A percentile compares a stretch with the other conserved stretches of the same genome.
phyloP scores from a whole-genome alignment of 1,140 invertebrate genomes.

The Holcopasites calliopsidis region DNA sequence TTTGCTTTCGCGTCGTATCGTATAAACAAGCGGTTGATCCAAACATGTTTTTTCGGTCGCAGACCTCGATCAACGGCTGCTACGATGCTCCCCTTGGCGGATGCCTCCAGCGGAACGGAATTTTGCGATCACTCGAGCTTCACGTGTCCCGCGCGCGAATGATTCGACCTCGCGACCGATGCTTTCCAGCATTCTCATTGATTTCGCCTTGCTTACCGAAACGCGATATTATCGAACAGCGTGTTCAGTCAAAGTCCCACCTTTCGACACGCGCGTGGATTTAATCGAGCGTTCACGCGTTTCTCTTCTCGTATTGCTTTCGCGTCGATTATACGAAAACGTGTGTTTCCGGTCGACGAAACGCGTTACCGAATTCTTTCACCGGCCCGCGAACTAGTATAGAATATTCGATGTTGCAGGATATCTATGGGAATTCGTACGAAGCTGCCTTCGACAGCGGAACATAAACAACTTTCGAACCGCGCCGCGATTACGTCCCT shows the following conservation, averaged over 20 bases:
- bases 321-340: neutral
- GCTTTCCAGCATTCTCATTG: slow-evolving; percentile 30
- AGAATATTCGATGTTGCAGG: neutral
- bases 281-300: neutral
- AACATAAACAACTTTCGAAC: slow-evolving; percentile 63
- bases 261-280: slow-evolving; percentile 6
- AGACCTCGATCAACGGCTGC: slow-evolving; percentile 13
- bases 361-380: slow-evolving; percentile 15
- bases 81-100: slow-evolving; percentile 4
- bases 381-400: neutral
- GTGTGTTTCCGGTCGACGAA: neutral
- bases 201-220: neutral
- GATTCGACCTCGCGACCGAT: slow-evolving; percentile 41
- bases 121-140: slow-evolving; percentile 49
- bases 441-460: slow-evolving; percentile 41
- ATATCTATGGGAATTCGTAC: slow-evolving; percentile 5
- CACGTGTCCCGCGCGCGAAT: slow-evolving; percentile 34
- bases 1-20: slow-evolving; percentile 54
- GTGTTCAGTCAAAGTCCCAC: slow-evolving; percentile 14
- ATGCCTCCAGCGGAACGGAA: slow-evolving; percentile 31
- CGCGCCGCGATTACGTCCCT: slow-evolving; percentile 46
- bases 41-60: slow-evolving; percentile 62
- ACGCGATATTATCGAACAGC: neutral
- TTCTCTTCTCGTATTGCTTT: neutral
- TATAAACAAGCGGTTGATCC: slow-evolving; percentile 53